phyloP scores from a whole-genome alignment of 2,113 vertebrate genomes.

The Piprites chloris region DNA sequence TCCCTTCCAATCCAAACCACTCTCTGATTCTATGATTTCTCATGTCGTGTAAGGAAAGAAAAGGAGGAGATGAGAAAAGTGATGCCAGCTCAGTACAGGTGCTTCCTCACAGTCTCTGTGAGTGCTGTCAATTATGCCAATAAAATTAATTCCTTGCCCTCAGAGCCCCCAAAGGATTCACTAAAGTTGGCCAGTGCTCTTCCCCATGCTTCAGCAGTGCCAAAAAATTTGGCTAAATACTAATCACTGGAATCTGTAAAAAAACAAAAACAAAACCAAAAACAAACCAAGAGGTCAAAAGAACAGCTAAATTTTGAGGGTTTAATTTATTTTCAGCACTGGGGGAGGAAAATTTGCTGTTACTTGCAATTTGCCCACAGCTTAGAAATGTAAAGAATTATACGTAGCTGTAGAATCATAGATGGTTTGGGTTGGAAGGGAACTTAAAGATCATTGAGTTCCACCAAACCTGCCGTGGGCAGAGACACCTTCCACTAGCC shows the following conservation, averaged over 20 bases:
- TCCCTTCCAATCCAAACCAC: background rate
- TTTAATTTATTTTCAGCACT: background rate
- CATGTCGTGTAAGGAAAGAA: background rate
- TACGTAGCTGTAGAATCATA: background rate
- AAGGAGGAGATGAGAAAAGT: background rate
- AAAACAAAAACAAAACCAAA: background rate
- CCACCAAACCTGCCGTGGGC: background rate
- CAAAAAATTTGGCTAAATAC: background rate
- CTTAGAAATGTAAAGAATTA: background rate
- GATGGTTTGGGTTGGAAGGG: background rate
- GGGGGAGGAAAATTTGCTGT: fast-evolving
- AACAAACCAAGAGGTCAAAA: fast-evolving
- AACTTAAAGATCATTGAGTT: background rate
- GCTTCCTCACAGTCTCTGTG: background rate
- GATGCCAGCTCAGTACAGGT: background rate
- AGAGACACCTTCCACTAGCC: fast-evolving
- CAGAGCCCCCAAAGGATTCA: background rate
- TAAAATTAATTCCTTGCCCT: background rate
- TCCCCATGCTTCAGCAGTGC: background rate
- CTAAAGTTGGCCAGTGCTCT: background rate
- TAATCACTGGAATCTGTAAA: background rate
- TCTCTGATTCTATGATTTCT: background rate
- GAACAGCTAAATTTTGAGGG: background rate
- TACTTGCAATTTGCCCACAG: background rate
- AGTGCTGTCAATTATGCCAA: background rate